Evolutionary conservation across 2,888 invertebrate genomes (phyloP).

Genomic region (Carterocephalus palaemon): DNA sequence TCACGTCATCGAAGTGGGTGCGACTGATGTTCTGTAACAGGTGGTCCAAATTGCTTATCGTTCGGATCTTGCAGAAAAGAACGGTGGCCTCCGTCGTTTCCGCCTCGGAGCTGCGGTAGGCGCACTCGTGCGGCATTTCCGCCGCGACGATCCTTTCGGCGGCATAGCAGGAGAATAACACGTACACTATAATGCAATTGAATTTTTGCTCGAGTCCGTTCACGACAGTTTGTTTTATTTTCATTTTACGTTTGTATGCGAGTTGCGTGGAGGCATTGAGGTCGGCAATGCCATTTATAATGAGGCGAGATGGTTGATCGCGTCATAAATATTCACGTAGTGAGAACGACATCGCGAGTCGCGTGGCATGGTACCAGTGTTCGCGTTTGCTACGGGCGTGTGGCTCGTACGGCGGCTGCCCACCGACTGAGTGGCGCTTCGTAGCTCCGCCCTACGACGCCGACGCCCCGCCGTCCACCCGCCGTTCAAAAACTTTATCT

Average conservation of each 20-base stretch:
- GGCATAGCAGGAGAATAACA: constrained; percentile 72
- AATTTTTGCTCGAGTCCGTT: constrained; percentile 74
- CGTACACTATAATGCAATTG: constrained; percentile 71
- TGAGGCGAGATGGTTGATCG: constrained; percentile 60
- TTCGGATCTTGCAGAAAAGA: constrained; percentile 84
- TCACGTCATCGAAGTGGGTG: constrained; percentile 82
- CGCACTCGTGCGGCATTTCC: constrained; percentile 83
- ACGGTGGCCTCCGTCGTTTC: constrained; percentile 77
- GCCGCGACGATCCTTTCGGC: constrained; percentile 61
- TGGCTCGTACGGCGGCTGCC: constrained; percentile 66
- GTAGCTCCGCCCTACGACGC: constrained; percentile 68
- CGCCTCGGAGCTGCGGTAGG: constrained; percentile 81
- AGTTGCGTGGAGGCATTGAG: constrained; percentile 57
- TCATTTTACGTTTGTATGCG: constrained; percentile 70
- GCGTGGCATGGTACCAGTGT: constrained; percentile 58
- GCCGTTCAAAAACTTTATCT: constrained; percentile 74
- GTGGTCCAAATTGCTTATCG: constrained; percentile 83
- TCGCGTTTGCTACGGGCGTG: constrained; percentile 47
- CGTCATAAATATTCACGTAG: constrained; percentile 74
- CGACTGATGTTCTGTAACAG: constrained; percentile 84
- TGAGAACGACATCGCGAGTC: constrained; percentile 66
- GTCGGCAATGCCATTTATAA: constrained; percentile 70
- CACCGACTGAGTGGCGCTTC: constrained; percentile 69
- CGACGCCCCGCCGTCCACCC: constrained; percentile 59
- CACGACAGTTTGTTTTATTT: constrained; percentile 67